Evolutionary conservation across 1,140 invertebrate genomes (phyloP).

Genomic region (Maniola jurtina): DNA sequence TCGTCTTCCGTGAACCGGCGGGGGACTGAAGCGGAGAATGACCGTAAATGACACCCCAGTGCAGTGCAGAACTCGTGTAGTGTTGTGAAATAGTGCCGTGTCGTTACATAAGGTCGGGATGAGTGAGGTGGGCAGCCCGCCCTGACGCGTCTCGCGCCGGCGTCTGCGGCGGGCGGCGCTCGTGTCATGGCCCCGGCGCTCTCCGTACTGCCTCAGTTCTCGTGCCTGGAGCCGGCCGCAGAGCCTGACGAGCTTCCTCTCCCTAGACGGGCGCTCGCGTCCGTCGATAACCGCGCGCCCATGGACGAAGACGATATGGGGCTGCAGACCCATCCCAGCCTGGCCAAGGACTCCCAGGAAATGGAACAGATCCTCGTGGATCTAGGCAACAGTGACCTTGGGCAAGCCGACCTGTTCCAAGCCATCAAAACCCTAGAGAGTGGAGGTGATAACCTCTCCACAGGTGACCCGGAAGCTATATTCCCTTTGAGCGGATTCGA

Average conservation of each 20-base stretch:
- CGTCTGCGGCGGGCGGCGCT: slow-evolving; percentile 66
- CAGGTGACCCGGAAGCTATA: slow-evolving; percentile 79
- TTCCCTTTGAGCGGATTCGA: slow-evolving; percentile 82
- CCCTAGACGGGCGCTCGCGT: slow-evolving; percentile 63
- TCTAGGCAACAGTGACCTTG: slow-evolving; percentile 78
- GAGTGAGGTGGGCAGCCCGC: slow-evolving; percentile 57
- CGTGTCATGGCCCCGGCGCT: slow-evolving; percentile 81
- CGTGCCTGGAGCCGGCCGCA: slow-evolving; percentile 46
- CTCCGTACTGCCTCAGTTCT: slow-evolving; percentile 69
- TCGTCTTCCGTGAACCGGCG: slow-evolving; percentile 51
- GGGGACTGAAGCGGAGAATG: slow-evolving; percentile 52
- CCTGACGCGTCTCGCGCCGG: slow-evolving; percentile 64
- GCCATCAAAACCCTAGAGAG: slow-evolving; percentile 84
- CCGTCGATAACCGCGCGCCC: slow-evolving; percentile 76
- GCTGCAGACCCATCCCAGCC: slow-evolving; percentile 69
- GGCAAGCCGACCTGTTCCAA: slow-evolving; percentile 81
- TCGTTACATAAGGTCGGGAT: slow-evolving; percentile 68
- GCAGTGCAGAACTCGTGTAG: slow-evolving; percentile 49
- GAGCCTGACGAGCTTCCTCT: slow-evolving; percentile 47
- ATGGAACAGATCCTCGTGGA: slow-evolving; percentile 81
- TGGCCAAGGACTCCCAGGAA: slow-evolving; percentile 75
- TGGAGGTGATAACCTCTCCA: slow-evolving; percentile 68
- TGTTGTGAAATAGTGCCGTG: slow-evolving; percentile 49
- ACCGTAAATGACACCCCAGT: slow-evolving; percentile 43
- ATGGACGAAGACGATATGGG: slow-evolving; percentile 87